These are phyloP conservation scores for Alentia gelatinosa DNA, from an alignment of 2,888 invertebrate species.

Conservation along the genomic window DNA sequence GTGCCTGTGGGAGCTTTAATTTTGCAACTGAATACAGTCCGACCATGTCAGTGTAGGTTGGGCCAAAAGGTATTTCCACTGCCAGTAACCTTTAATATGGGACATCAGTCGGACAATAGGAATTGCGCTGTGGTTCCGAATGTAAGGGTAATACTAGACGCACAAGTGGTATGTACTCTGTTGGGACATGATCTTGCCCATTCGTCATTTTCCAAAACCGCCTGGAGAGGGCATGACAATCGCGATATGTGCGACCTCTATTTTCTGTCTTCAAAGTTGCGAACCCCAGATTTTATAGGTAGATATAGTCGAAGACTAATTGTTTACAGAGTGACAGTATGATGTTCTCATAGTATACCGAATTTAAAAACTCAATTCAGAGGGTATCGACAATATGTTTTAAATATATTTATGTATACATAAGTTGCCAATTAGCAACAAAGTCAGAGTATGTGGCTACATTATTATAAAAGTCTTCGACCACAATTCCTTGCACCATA, in stretches of 20 bases:
- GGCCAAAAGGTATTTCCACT: too few relatives aligned
- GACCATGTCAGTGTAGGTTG: too few relatives aligned
- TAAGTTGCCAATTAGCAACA: background rate
- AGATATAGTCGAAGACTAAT: background rate
- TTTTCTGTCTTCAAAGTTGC: constrained; percentile 54
- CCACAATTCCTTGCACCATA: background rate
- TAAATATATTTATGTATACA: background rate
- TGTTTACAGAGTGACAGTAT: too few relatives aligned
- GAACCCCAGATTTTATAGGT: constrained; percentile 55
- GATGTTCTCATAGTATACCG: too few relatives aligned
- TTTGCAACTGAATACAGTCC: too few relatives aligned
- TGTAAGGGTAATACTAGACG: background rate
- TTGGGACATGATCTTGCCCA: background rate
- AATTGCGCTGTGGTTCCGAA: too few relatives aligned
- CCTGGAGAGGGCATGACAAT: constrained; percentile 34
- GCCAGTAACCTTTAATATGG: too few relatives aligned
- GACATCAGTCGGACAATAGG: too few relatives aligned
- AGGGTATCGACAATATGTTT: background rate
- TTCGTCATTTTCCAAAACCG: background rate
- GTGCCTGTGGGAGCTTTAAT: too few relatives aligned
- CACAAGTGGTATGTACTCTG: background rate
- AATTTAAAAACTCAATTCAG: too few relatives aligned
- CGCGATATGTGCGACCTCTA: constrained; percentile 54
- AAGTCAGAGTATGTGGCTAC: background rate
- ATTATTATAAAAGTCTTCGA: background rate